Evolutionary conservation across 2,113 vertebrate genomes (phyloP).

Genomic region (Macquaria australasica): DNA sequence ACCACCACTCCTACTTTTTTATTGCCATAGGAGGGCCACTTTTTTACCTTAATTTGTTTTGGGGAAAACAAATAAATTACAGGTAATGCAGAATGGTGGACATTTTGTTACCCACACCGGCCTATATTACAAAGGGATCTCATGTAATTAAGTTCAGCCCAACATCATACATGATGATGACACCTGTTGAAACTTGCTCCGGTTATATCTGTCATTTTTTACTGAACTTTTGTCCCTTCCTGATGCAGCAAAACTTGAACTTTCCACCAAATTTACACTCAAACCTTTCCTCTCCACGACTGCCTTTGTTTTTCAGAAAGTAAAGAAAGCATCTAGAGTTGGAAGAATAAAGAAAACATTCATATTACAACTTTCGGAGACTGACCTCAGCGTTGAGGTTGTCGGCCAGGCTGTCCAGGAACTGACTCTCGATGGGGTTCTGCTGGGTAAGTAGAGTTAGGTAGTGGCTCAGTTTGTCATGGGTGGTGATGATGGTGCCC

Average conservation of each 20-base stretch:
- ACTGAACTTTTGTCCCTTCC: background rate
- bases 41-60: background rate
- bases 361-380: background rate
- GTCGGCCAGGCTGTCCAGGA: slow-evolving; percentile 94
- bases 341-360: background rate
- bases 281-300: background rate
- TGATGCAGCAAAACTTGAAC: background rate
- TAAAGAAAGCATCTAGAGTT: background rate
- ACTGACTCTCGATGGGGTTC: slow-evolving; percentile 99
- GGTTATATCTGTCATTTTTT: too few species aligned
- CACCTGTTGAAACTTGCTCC: too few species aligned
- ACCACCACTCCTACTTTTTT: background rate
- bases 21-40: background rate
- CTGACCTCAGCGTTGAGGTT: slow-evolving; percentile 98
- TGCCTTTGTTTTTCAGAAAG: background rate
- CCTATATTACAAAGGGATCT: too few species aligned
- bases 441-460: slow-evolving; percentile 97
- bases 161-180: too few species aligned
- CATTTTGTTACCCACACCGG: background rate
- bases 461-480: slow-evolving; percentile 98
- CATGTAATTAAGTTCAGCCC: too few species aligned
- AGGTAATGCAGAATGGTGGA: too few species aligned
- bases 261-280: background rate
- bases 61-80: background rate
- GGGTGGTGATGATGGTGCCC: slow-evolving; percentile 96